phyloP scores from a whole-genome alignment of 2,888 invertebrate species.

The Mythimna pallens region DNA sequence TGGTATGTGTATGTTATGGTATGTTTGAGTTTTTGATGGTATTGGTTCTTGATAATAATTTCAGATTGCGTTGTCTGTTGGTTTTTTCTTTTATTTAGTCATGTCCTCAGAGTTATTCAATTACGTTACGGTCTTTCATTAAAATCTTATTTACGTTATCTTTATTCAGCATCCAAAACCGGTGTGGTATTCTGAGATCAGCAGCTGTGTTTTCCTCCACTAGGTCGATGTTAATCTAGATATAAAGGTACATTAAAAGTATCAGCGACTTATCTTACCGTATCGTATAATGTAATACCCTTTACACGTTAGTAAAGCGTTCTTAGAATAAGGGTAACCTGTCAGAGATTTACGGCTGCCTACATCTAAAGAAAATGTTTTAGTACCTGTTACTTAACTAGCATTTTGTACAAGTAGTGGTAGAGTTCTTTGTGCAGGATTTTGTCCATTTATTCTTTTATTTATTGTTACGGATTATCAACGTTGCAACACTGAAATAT shows the following conservation, averaged over 20 bases:
- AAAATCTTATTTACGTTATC: neutral
- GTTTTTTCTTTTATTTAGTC: neutral
- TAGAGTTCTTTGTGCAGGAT: neutral
- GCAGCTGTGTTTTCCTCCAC: slow-evolving; percentile 3
- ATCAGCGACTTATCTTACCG: slow-evolving; percentile 17
- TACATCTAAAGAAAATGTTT: neutral
- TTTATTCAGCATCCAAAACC: neutral
- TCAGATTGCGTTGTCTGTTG: neutral
- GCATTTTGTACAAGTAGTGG: neutral
- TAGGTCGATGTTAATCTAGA: slow-evolving; percentile 2
- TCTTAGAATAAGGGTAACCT: slow-evolving; percentile 15
- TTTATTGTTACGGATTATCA: too few relatives aligned
- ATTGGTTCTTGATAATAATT: slow-evolving; percentile 12
- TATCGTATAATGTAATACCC: slow-evolving; percentile 9
- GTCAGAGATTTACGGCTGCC: neutral
- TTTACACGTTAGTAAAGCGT: slow-evolving; percentile 11
- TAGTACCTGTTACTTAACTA: neutral
- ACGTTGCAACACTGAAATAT: too few relatives aligned
- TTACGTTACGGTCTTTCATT: neutral
- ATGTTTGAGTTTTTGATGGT: slow-evolving; percentile 14
- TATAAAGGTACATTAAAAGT: slow-evolving; percentile 23
- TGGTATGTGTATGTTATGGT: slow-evolving; percentile 2
- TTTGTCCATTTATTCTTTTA: neutral
- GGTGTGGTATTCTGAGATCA: neutral
- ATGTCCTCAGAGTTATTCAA: neutral